Base-by-base conservation (phyloP, 2,113 vertebrate genomes). In the Eulemur macaco region DNA sequence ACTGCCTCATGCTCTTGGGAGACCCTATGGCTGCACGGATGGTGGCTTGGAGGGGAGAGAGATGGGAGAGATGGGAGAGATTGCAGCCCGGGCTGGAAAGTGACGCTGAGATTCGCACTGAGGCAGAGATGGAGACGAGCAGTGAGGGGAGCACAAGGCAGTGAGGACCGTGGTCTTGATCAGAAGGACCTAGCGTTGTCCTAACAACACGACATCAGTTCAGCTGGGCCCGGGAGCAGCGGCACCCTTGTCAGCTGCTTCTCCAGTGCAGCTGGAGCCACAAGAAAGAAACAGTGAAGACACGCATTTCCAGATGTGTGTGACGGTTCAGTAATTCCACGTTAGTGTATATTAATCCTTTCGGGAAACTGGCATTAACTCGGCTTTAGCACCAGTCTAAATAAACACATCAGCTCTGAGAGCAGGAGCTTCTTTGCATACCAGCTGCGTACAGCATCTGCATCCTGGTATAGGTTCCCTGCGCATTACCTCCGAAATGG, bases 281-380 rank as follows among this genome's bases (percentile, higher is more conserved):
- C 63, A 47, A 7, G 47, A 91, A 73, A 88, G 89, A 76, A 94
- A 89, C 81, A 77, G 98, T 93, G 96, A 95, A 97, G 97, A 94
- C 0, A 0, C 1, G 15, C 0, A 0, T 86, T 97, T 94, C 98
- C 98, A 99, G 98, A 98, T 99, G 98, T 98, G 98, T 98, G 97
- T 96, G 98, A 98, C 87, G 86, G 97, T 98, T 98, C 97, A 97
- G 96, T 98, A 98, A 98, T 98, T 97, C 97, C 91, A 94, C 29
- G 86, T 98, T 98, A 97, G 98, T 98, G 94, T 98, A 94, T 97
- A 92, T 98, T 98, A 99, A 99, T 99, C 98, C 98, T 97, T 98
- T 98, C 98, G 98, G 98, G 98, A 98, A 98, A 98, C 95, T 97
- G 98, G 98, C 97, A 98, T 98, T 98, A 99, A 96, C 98, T 98